Evolutionary conservation across 2,797 vertebrate species (phyloP).

Genomic region (Anabacerthia variegaticeps): DNA sequence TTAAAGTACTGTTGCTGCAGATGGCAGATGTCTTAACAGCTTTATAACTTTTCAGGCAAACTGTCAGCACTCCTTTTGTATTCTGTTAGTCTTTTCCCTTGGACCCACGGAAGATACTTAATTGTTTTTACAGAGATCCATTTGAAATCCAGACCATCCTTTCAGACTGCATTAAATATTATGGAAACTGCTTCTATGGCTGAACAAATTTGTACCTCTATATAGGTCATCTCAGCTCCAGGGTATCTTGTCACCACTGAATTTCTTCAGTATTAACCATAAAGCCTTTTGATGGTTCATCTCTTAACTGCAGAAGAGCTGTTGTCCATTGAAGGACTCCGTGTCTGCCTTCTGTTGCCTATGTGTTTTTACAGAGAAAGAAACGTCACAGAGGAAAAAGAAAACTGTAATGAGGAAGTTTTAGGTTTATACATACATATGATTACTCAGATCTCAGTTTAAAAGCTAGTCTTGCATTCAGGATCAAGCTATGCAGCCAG

Average conservation of each 20-base stretch:
- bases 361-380: background rate
- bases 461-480: background rate
- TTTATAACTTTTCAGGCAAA: background rate
- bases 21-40: background rate
- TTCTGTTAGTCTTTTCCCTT: background rate
- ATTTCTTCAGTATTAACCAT: background rate
- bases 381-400: background rate
- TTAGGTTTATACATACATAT: background rate
- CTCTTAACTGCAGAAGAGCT: background rate
- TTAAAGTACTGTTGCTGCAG: background rate
- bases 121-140: background rate
- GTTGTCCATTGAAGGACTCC: background rate
- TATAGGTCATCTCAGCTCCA: background rate
- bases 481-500: background rate
- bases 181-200: background rate
- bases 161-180: background rate
- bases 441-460: background rate
- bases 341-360: background rate
- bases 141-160: background rate
- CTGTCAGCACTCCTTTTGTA: background rate
- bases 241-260: background rate
- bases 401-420: background rate
- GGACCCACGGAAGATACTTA: background rate
- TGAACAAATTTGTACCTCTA: background rate
- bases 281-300: background rate